phyloP scores from a whole-genome alignment of 2,113 vertebrate species.

The Pteronura brasiliensis region DNA sequence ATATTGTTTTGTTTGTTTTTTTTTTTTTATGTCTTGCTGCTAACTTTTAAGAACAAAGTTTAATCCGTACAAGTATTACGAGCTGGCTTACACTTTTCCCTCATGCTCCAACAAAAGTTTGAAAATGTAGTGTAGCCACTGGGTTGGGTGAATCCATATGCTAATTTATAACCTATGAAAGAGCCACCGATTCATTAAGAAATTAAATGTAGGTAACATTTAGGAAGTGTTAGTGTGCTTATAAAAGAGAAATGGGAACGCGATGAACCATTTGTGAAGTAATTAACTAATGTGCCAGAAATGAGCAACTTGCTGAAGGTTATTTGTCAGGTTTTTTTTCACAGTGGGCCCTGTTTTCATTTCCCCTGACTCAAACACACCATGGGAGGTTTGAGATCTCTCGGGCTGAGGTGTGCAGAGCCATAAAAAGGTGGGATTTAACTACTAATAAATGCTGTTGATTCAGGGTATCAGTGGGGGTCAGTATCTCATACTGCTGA shows the following conservation, averaged over 20 bases:
- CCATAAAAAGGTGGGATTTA: neutral
- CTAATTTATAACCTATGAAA: slow-evolving; percentile 14
- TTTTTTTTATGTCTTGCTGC: neutral
- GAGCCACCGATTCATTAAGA: slow-evolving; percentile 55
- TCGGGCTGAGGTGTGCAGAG: neutral
- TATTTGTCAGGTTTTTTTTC: slow-evolving; percentile 49
- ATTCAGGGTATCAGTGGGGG: neutral
- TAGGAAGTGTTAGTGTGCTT: slow-evolving; percentile 53
- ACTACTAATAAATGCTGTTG: neutral
- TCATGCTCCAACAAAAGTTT: neutral
- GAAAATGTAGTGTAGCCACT: neutral
- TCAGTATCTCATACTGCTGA: neutral
- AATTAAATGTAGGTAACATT: slow-evolving; percentile 50
- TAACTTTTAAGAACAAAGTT: slow-evolving; percentile 23
- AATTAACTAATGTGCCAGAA: slow-evolving; percentile 75
- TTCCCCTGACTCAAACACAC: slow-evolving; percentile 20
- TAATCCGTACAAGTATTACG: neutral
- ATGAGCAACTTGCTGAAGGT: slow-evolving; percentile 61
- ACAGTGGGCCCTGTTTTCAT: slow-evolving; percentile 41
- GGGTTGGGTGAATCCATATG: neutral
- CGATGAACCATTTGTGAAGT: slow-evolving; percentile 71
- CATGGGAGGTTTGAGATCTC: neutral
- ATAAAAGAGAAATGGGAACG: slow-evolving; percentile 68
- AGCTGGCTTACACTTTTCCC: neutral
- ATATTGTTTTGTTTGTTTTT: neutral